Evolutionary conservation across 2,797 vertebrate species (phyloP).

Genomic region (Sitta carolinensis): DNA sequence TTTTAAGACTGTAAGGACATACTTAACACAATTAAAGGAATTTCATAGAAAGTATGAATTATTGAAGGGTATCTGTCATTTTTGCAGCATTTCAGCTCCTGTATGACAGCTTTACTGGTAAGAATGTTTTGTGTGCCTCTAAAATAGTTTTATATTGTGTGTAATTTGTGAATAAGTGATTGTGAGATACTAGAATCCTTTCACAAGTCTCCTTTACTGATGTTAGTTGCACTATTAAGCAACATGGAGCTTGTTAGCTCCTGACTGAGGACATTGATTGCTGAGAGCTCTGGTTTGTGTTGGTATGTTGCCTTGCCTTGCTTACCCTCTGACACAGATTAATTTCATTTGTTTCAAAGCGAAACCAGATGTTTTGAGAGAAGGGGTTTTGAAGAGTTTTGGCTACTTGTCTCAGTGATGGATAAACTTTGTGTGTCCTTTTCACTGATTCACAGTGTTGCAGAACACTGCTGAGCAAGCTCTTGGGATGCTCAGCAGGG

Average conservation of each 20-base stretch:
- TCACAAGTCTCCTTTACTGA: neutral
- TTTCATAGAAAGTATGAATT: neutral
- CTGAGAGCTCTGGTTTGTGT: neutral
- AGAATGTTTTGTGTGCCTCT: neutral
- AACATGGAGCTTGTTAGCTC: neutral
- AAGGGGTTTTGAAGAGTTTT: neutral
- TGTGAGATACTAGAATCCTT: neutral
- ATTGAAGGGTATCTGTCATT: neutral
- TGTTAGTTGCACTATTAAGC: neutral
- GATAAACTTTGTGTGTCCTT: neutral
- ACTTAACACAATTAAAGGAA: neutral
- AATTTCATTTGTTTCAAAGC: neutral
- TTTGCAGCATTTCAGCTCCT: neutral
- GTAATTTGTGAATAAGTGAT: neutral
- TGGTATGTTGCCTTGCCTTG: neutral
- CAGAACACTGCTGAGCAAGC: neutral
- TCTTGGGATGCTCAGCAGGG: neutral
- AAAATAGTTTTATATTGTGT: neutral
- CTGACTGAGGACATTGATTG: neutral
- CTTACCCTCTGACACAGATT: neutral
- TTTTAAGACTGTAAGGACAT: neutral
- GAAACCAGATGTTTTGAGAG: neutral
- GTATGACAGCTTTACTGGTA: neutral
- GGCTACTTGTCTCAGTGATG: fast-evolving
- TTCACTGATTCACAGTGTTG: neutral